Base-by-base conservation (phyloP, 2,113 vertebrate genomes). In the Phyllopteryx taeniolatus region DNA sequence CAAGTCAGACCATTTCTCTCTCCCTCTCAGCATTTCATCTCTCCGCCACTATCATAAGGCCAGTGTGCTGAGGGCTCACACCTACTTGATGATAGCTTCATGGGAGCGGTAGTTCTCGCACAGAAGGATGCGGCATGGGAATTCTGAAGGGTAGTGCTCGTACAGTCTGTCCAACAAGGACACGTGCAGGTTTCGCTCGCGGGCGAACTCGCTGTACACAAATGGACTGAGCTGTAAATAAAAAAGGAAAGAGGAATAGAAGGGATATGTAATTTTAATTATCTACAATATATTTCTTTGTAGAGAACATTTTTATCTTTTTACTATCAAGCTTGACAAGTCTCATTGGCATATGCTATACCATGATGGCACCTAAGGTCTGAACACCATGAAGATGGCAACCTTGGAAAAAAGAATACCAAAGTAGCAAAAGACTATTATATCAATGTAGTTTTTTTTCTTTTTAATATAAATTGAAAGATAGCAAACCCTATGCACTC, bases 21-120 rank as follows among this genome's bases (percentile, higher is more conserved):
- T 15, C 57, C 31, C n/a, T 54, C 8, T 20, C 7, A 61, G 13
- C 63, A 15, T 64, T 3, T 46, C 62, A 68, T 59, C 57, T 15
- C 43, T 60, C 27, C 43, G 51, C 49, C 56, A 64, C n/a, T 59
- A 68, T 67, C 77, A 66, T 56, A 70, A 83, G 77, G 86, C 76
- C 47, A 71, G 51, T 43, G 71, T 39, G 62, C 44, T 86, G 82
- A 90, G 83, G 88, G 89, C 83, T 91, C 92, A 95, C 93, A 96
- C 96, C 92, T 96, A 99, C 98, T 96, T 99, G 95, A 99, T 99
- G 93, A 99, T 99, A 89, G 97, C 98, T 94, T 98, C 97, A 87
- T 99, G 98, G 82, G 98, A 99, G 89, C 98, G 96, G 93, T 99
- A 99, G 93, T 99, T 99, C 90, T 99, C 98, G 71, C 98, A 99